A percentile compares a stretch with the other conserved stretches of the same genome.
phyloP scores from a whole-genome alignment of 2,113 vertebrate species.

The Sardina pilchardus region DNA sequence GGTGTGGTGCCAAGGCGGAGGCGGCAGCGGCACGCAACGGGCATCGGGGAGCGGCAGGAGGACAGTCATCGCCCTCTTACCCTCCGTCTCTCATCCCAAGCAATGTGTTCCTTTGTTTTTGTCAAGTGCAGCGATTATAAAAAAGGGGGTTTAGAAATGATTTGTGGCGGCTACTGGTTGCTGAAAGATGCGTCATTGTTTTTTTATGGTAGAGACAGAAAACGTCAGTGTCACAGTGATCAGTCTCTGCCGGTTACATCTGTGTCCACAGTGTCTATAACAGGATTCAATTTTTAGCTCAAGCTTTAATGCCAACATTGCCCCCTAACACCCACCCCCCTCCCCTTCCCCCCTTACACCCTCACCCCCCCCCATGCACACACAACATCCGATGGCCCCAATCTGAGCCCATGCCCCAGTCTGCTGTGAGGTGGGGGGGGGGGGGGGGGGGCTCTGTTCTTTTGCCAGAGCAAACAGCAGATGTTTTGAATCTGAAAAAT shows the following conservation, averaged over 20 bases:
- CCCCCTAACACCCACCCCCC: neutral
- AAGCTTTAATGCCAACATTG: neutral
- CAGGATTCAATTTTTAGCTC: neutral
- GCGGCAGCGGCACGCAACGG: neutral
- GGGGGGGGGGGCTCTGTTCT: slow-evolving; percentile 9
- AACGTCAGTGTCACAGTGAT: neutral
- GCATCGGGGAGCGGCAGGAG: neutral
- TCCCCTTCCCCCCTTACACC: slow-evolving; percentile 19
- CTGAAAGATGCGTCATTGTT: neutral
- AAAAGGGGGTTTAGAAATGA: neutral
- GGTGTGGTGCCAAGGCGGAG: neutral
- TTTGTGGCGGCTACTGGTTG: neutral
- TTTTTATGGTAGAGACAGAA: neutral
- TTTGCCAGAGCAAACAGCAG: slow-evolving; percentile 54
- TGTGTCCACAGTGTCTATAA: neutral
- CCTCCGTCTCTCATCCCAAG: neutral
- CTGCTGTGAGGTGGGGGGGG: no score
- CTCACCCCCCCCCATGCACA: slow-evolving; percentile 12
- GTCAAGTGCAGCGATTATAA: neutral
- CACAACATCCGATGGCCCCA: slow-evolving; percentile 28
- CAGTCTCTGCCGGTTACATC: neutral
- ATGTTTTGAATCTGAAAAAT: slow-evolving; percentile 51
- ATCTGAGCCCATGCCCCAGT: slow-evolving; percentile 23
- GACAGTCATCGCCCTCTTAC: neutral
- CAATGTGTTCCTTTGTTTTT: neutral